These are phyloP conservation scores for Tridacna crocea DNA, from an alignment of 2,888 invertebrate genomes.

Conservation along the genomic window DNA sequence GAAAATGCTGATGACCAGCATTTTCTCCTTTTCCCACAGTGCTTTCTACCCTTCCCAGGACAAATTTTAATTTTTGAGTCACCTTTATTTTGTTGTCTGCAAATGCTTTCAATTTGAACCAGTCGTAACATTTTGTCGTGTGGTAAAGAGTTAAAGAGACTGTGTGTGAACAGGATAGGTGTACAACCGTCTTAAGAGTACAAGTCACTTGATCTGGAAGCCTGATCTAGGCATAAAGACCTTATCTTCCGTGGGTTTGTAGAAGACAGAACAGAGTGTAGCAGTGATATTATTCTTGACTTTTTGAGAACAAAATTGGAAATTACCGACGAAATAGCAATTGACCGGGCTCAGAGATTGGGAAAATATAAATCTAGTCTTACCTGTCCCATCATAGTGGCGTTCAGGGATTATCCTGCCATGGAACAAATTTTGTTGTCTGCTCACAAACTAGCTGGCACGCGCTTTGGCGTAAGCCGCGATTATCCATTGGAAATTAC, in stretches of 20 bases:
- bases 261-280: not conserved
- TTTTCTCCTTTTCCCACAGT: no score
- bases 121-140: no score
- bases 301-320: slow-evolving; percentile 28
- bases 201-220: not conserved
- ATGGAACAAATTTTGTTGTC: not conserved
- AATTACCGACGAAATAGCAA: slow-evolving; percentile 13
- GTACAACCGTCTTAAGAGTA: not conserved
- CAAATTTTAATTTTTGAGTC: no score
- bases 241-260: not conserved
- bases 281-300: not conserved
- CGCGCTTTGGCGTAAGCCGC: not conserved
- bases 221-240: not conserved
- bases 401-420: slow-evolving; percentile 7
- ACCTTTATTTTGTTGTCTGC: no score
- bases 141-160: no score
- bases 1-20: no score
- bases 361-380: slow-evolving; percentile 1
- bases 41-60: no score
- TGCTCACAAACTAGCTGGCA: not conserved
- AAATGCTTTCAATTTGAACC: no score
- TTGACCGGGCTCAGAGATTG: slow-evolving; percentile 40
- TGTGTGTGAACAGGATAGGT: not conserved
- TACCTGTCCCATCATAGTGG: not conserved
- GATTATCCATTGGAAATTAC: not conserved